These are phyloP conservation scores for Heterotis niloticus DNA, from an alignment of 2,113 vertebrate species.

Conservation along the genomic window DNA sequence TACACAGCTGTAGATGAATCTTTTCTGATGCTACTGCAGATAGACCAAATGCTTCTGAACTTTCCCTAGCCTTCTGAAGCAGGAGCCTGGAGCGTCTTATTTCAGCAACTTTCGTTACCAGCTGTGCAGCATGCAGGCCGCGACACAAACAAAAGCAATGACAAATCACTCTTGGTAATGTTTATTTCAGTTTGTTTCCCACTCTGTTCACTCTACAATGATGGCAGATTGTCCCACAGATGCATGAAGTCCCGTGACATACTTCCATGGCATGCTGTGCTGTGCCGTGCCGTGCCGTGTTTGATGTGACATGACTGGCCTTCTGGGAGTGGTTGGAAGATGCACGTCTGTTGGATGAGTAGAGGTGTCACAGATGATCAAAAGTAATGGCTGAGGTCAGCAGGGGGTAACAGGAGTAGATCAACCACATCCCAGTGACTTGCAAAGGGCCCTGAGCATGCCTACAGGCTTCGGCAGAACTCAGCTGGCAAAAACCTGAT, in stretches of 20 bases:
- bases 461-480: not conserved
- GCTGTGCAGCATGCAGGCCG: too few species aligned
- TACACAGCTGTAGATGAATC: not conserved
- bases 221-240: too few species aligned
- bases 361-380: constrained; percentile 31
- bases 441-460: not conserved
- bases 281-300: too few species aligned
- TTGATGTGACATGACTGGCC: too few species aligned
- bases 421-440: constrained; percentile 20
- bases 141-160: too few species aligned
- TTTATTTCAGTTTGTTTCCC: too few species aligned
- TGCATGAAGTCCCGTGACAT: too few species aligned
- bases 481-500: not conserved
- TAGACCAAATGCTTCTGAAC: not conserved
- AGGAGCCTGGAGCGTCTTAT: not conserved
- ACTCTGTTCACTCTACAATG: too few species aligned
- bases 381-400: constrained; percentile 44
- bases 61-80: not conserved
- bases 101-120: not conserved
- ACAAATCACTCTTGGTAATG: too few species aligned
- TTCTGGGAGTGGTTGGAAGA: not conserved
- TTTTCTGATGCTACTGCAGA: not conserved
- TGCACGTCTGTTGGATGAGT: not conserved
- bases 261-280: too few species aligned
- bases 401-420: constrained; percentile 24